Base-by-base conservation (phyloP, 1,140 invertebrate species). In the Pantala flavescens region DNA sequence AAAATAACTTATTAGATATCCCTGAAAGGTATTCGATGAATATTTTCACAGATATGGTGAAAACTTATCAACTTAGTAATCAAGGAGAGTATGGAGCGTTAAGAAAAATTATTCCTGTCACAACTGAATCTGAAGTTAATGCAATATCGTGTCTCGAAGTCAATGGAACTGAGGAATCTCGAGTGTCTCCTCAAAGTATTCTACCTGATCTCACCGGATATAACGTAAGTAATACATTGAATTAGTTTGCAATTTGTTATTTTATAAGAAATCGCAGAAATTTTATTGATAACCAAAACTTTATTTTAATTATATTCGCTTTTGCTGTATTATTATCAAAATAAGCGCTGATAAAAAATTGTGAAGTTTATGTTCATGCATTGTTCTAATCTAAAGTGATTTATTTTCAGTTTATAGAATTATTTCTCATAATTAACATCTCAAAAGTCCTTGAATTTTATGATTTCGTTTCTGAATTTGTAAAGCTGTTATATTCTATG, bases 81-180 rank as follows among this genome's bases (percentile, higher is more conserved):
- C 78, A 85, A n/a, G 88, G 87, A 19, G 75, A 83, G 3, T 93
- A 85, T 83, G 95, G 95, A 7, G 86, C 87, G 0, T 90, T 88
- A 77, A 85, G 94, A 23, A 97, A 97, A 87, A 83, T 98, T 63
- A 93, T 92, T 0, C 95, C 93, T 3, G 85, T 96, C 75, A 95
- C 94, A 0, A 95, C 90, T 0, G 90, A 94, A 79, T 81, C 81
- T 16, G 84, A 87, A 55, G 74, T 84, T 2, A 97, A 96, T 82
- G 82, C 88, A 75, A 80, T 88, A 28, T 92, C 89, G 14, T 98
- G 96, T 81, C 89, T 98, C 42, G 89, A 93, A 84, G 88, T 94
- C 0, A 93, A 96, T 82, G 95, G 95, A 16, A 89, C 88, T 5
- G 78, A 80, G 0, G 86, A 90, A 0, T 79, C 83, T 71, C 81